Evolutionary conservation across 2,113 vertebrate species (phyloP).

Genomic region (Panthera tigris): DNA sequence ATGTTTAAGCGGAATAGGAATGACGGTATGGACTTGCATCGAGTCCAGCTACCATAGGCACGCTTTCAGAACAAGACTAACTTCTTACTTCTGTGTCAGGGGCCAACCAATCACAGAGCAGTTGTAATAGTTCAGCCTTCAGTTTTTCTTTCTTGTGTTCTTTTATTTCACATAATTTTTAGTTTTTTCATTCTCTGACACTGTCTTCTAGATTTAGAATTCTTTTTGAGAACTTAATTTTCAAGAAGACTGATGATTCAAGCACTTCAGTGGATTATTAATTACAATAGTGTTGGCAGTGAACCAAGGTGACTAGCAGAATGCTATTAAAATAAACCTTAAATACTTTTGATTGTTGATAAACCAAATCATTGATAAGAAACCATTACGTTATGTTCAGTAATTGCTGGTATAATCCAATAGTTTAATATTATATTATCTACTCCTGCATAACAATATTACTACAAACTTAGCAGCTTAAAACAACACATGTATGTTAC

Average conservation of each 20-base stretch:
- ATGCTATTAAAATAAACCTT: neutral
- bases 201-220: neutral
- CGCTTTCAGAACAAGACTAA: neutral
- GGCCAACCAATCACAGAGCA: neutral
- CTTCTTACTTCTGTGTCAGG: neutral
- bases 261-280: neutral
- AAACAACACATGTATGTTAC: neutral
- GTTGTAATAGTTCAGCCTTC: neutral
- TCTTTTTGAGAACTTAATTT: constrained; percentile 27
- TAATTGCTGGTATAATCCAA: neutral
- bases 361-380: constrained; percentile 38
- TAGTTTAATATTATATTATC: constrained; percentile 2
- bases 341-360: neutral
- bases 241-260: neutral
- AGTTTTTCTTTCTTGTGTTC: neutral
- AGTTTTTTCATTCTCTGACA: neutral
- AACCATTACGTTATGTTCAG: neutral
- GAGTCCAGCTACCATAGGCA: neutral
- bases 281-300: neutral
- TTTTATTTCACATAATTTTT: constrained; percentile 14
- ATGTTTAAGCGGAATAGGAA: neutral
- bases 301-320: neutral
- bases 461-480: neutral
- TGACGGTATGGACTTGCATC: neutral
- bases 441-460: neutral